Evolutionary conservation across 2,888 invertebrate genomes (phyloP).

Genomic region (Ethmia dodecea): DNA sequence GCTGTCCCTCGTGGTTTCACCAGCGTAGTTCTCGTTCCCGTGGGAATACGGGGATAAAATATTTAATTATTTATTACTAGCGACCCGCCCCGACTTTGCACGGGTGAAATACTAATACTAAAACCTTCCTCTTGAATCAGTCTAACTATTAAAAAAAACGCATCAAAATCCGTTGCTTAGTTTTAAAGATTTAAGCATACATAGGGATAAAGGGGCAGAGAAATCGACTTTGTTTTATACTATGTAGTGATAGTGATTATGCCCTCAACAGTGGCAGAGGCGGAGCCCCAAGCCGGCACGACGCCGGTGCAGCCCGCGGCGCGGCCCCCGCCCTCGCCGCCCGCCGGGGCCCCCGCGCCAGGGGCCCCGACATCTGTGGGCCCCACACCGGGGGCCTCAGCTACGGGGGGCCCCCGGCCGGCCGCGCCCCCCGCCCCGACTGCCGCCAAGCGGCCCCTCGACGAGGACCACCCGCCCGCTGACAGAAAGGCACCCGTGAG

Average conservation of each 20-base stretch:
- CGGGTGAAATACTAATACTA: no score
- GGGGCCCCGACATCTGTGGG: conserved; percentile 40
- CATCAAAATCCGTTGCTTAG: no score
- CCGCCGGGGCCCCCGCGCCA: conserved; percentile 35
- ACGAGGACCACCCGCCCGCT: conserved; percentile 77
- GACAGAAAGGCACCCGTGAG: conserved; percentile 88
- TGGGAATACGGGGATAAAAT: no score
- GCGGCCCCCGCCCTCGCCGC: conserved; percentile 17
- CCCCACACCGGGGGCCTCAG: conserved; percentile 21
- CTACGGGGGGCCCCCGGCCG: conserved; percentile 27
- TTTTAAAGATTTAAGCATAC: no score
- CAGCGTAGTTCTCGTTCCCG: no score
- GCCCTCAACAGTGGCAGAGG: conserved; percentile 44
- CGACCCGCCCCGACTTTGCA: no score
- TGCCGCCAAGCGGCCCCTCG: conserved; percentile 55
- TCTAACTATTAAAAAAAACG: no score
- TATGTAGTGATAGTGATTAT: not conserved
- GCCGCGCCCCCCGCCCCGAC: conserved; percentile 21
- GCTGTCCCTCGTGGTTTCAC: no score
- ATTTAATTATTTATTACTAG: no score
- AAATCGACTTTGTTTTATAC: no score
- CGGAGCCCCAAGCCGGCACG: conserved; percentile 34
- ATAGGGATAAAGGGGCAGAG: no score
- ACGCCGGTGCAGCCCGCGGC: conserved; percentile 19
- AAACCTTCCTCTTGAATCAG: no score